Evolutionary conservation across 1,140 invertebrate genomes (phyloP).

Genomic region (Trissolcus basalis): DNA sequence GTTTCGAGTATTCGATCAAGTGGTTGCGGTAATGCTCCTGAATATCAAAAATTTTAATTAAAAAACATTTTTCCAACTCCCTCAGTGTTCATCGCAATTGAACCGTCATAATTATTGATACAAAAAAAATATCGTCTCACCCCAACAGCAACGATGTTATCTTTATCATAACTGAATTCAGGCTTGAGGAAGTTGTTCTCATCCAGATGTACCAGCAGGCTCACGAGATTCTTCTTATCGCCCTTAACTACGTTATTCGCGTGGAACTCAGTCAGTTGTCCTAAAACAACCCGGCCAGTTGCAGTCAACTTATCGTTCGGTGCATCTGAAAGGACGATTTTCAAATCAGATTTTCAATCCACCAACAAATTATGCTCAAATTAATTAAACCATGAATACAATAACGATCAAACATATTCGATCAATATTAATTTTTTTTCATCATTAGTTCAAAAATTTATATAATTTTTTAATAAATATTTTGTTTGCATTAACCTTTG

Average conservation of each 20-base stretch:
- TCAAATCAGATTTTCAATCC: neutral
- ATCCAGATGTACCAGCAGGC: conserved; percentile 75
- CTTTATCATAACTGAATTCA: conserved; percentile 79
- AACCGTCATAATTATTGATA: too few relatives aligned
- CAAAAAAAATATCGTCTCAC: conserved; percentile 55
- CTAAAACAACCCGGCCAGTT: conserved; percentile 78
- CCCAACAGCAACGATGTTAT: conserved; percentile 77
- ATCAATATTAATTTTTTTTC: too few relatives aligned
- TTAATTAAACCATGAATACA: too few relatives aligned
- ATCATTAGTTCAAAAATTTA: too few relatives aligned
- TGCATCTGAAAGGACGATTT: conserved; percentile 62
- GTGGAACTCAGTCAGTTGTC: conserved; percentile 81
- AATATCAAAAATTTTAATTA: too few relatives aligned
- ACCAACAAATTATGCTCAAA: neutral
- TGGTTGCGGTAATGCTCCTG: conserved; percentile 58
- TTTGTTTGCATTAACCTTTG: conserved; percentile 70
- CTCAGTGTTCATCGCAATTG: too few relatives aligned
- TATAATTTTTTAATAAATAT: too few relatives aligned
- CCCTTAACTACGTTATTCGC: conserved; percentile 77
- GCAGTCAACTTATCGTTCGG: conserved; percentile 78
- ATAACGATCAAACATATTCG: too few relatives aligned
- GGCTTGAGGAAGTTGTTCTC: conserved; percentile 82
- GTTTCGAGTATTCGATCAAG: conserved; percentile 63
- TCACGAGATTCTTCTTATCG: conserved; percentile 79
- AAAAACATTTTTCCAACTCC: too few relatives aligned